These are phyloP conservation scores for Pollenia angustigena DNA, from an alignment of 2,888 invertebrate species.

Conservation along the genomic window DNA sequence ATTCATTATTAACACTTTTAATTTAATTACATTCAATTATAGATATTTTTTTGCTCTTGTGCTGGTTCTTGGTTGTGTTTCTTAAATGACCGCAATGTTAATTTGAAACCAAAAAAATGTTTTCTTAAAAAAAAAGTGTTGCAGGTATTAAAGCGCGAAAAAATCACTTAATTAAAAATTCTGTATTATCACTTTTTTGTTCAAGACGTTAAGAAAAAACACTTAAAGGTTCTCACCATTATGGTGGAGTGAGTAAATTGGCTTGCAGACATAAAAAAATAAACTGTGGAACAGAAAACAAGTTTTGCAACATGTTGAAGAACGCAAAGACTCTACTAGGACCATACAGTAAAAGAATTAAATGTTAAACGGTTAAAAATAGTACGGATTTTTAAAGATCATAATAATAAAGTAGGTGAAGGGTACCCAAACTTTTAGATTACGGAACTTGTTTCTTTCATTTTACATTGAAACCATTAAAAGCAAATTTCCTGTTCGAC, in stretches of 20 bases:
- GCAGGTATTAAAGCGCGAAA: slow-evolving; percentile 38
- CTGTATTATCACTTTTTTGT: slow-evolving; percentile 68
- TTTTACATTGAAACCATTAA: no score
- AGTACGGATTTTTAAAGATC: no score
- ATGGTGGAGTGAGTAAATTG: slow-evolving; percentile 17
- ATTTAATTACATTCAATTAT: slow-evolving; percentile 66
- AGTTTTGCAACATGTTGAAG: slow-evolving; percentile 57
- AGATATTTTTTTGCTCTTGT: slow-evolving; percentile 16
- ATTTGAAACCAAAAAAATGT: slow-evolving; percentile 6
- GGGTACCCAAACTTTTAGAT: no score
- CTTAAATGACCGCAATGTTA: slow-evolving; percentile 13
- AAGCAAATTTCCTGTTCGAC: no score
- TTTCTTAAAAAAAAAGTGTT: slow-evolving; percentile 19
- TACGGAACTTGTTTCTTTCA: no score
- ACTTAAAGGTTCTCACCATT: slow-evolving; percentile 62
- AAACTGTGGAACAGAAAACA: slow-evolving; percentile 43
- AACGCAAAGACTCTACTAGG: background rate
- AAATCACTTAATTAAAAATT: slow-evolving; percentile 70
- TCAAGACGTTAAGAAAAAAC: slow-evolving; percentile 11
- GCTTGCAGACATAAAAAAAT: slow-evolving; percentile 31
- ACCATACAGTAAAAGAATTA: slow-evolving; percentile 35
- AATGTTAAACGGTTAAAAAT: background rate
- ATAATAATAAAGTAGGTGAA: no score
- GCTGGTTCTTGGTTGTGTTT: slow-evolving; percentile 1
- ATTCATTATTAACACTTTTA: slow-evolving; percentile 70